These are phyloP conservation scores for Poecilia gillii DNA, from an alignment of 2,797 vertebrate species.

Conservation along the genomic window DNA sequence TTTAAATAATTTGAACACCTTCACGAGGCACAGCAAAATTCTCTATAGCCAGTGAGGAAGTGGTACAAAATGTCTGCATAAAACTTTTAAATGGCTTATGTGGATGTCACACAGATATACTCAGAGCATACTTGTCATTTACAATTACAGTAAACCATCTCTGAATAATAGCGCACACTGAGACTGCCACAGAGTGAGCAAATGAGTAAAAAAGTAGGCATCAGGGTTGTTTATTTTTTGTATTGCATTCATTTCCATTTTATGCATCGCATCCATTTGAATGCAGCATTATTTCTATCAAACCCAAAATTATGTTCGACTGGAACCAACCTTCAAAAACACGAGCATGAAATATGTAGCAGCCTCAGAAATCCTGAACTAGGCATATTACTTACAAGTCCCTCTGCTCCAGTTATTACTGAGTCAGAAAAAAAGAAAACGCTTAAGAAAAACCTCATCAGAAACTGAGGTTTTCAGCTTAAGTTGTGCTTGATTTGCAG, in stretches of 20 bases:
- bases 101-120: constrained; percentile 25
- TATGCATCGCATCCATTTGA: constrained; percentile 9
- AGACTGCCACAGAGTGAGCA: constrained; percentile 10
- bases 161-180: constrained; percentile 18
- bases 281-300: constrained; percentile 21
- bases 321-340: constrained; percentile 35
- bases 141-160: constrained; percentile 24
- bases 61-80: constrained; percentile 18
- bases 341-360: constrained; percentile 47
- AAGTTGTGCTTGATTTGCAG: constrained; percentile 38
- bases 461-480: constrained; percentile 39
- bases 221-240: background rate
- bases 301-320: constrained; percentile 17
- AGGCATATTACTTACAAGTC: constrained; percentile 43
- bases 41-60: constrained; percentile 27
- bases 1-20: background rate
- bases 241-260: constrained; percentile 11
- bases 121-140: constrained; percentile 11
- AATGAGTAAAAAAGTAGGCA: constrained; percentile 6
- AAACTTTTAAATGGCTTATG: constrained; percentile 31
- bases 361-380: constrained; percentile 43
- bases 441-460: constrained; percentile 32
- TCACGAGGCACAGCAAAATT: background rate
- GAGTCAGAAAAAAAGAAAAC: constrained; percentile 40
- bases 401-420: constrained; percentile 36